These are phyloP conservation scores for Heteropelma amictum DNA, from an alignment of 2,888 invertebrate species.

Conservation along the genomic window DNA sequence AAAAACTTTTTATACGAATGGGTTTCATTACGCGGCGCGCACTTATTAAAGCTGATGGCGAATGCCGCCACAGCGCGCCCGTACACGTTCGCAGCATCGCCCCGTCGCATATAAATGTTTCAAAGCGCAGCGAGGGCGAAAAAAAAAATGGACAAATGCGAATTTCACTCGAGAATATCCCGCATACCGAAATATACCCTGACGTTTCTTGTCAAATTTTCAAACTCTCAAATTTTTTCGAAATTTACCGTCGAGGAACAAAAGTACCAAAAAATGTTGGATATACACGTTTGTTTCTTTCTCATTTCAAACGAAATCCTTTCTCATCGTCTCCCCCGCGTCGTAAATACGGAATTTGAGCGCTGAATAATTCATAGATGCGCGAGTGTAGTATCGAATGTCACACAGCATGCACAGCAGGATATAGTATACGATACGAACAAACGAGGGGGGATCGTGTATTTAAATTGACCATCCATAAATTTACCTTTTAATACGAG, in stretches of 20 bases:
- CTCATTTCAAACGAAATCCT: too few relatives aligned
- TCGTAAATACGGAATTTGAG: too few relatives aligned
- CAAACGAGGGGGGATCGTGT: too few relatives aligned
- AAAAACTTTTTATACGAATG: slow-evolving; percentile 76
- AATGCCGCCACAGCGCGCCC: too few relatives aligned
- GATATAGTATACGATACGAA: background rate
- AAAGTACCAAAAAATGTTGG: too few relatives aligned
- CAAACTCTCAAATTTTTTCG: too few relatives aligned
- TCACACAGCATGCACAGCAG: background rate
- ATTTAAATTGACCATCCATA: background rate
- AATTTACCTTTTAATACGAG: slow-evolving; percentile 41
- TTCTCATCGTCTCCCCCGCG: too few relatives aligned
- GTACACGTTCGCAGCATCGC: slow-evolving; percentile 12
- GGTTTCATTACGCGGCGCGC: slow-evolving; percentile 73
- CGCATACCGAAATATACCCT: slow-evolving; percentile 67
- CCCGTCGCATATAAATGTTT: slow-evolving; percentile 48
- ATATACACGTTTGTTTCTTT: too few relatives aligned
- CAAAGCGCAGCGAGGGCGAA: slow-evolving; percentile 1
- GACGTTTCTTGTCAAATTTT: too few relatives aligned
- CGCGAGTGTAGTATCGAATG: background rate
- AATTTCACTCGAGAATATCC: background rate
- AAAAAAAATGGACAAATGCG: background rate
- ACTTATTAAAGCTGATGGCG: slow-evolving; percentile 72
- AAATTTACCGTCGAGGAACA: too few relatives aligned
- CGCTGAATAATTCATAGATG: slow-evolving; percentile 1